A percentile compares a stretch with the other conserved stretches of the same genome.
Conservation (phyloP, 1,140 invertebrate genomes). For the Aphelenchoides besseyi region DNA sequence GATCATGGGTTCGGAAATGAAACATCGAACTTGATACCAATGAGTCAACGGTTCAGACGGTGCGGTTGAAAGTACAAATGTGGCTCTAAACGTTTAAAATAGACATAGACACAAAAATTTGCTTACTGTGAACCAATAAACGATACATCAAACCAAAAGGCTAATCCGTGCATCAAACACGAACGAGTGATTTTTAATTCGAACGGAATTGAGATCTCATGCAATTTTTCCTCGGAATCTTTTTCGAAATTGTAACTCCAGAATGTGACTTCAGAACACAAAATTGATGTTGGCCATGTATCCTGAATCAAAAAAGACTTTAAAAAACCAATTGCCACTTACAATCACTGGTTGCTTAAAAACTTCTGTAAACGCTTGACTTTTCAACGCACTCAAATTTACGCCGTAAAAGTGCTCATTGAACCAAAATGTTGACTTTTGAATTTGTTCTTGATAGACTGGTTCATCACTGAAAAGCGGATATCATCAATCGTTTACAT, state of each 20-base stretch:
- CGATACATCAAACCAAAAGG: conserved; percentile 99
- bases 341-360: conserved; percentile 88
- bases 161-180: conserved; percentile 90
- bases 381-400: conserved; percentile 81
- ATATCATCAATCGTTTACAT: too few species aligned
- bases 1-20: conserved; percentile 86
- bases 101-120: neutral
- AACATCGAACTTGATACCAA: conserved; percentile 98
- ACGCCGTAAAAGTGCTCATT: conserved; percentile 97
- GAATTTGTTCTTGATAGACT: conserved; percentile 94
- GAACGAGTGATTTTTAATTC: conserved; percentile 87
- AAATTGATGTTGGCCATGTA: conserved; percentile 96
- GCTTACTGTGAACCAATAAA: conserved; percentile 78
- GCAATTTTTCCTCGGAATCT: conserved; percentile 87
- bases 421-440: conserved; percentile 98
- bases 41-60: conserved; percentile 97
- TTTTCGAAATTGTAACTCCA: conserved; percentile 92
- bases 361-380: conserved; percentile 91
- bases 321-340: conserved; percentile 34
- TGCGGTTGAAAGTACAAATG: conserved; percentile 94
- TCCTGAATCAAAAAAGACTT: conserved; percentile 68
- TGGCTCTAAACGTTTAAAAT: conserved; percentile 66
- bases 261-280: conserved; percentile 86
- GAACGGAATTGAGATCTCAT: conserved; percentile 89
- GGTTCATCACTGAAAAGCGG: conserved; percentile 97